Evolutionary conservation across 2,888 invertebrate genomes (phyloP).

Genomic region (Petrolisthes manimaculis): DNA sequence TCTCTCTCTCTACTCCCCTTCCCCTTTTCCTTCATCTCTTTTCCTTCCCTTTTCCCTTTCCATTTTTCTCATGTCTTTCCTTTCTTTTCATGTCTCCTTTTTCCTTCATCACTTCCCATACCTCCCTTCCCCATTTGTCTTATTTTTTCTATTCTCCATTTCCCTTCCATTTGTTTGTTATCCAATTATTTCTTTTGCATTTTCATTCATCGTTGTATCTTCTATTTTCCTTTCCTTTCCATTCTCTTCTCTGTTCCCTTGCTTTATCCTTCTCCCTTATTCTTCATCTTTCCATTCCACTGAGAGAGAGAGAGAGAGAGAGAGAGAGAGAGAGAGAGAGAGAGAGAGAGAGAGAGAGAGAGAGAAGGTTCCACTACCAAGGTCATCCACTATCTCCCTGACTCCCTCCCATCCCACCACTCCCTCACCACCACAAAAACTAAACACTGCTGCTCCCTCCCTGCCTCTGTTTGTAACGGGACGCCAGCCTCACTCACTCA

Average conservation of each 20-base stretch:
- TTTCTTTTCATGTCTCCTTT: not conserved
- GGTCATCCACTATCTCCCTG: not conserved
- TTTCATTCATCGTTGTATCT: not conserved
- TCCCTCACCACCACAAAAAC: not conserved
- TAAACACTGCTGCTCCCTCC: not conserved
- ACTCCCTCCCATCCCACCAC: not conserved
- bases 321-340: not conserved
- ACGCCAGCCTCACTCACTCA: not conserved
- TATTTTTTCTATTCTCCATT: not conserved
- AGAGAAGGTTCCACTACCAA: not conserved
- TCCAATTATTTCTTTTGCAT: not conserved
- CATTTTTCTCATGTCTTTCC: not conserved
- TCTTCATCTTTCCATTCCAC: not conserved
- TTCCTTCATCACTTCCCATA: not conserved
- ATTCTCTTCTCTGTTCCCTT: not conserved
- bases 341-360: constrained; percentile 1
- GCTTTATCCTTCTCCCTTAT: not conserved
- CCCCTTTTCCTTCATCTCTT: not conserved
- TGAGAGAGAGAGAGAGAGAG: not conserved
- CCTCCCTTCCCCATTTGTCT: not conserved
- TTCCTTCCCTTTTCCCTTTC: not conserved
- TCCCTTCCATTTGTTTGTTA: not conserved
- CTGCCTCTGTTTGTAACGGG: not conserved
- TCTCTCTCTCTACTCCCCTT: not conserved
- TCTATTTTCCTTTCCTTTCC: not conserved